Conservation (phyloP, 64 coral and sea anemone genomes). For the Stichodactyla mertensii region DNA sequence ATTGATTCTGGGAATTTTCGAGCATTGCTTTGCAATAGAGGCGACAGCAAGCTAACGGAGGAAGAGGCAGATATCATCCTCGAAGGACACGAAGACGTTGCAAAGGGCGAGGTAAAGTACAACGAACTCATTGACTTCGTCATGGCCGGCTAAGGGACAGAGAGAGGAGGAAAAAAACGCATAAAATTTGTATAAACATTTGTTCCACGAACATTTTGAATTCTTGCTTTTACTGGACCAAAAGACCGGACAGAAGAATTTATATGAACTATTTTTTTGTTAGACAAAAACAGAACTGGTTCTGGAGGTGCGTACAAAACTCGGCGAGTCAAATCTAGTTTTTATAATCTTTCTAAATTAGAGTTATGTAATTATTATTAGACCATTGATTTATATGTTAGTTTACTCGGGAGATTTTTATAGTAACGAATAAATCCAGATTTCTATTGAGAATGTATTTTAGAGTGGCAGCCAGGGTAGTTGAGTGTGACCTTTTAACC, state of each 20-base stretch:
- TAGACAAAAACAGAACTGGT: background rate
- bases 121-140: constrained; percentile 85
- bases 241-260: background rate
- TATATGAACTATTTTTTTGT: background rate
- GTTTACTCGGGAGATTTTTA: background rate
- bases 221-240: background rate
- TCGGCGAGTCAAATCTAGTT: background rate
- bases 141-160: constrained; percentile 34
- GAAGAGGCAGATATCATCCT: constrained; percentile 64
- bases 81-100: constrained; percentile 47
- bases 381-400: background rate
- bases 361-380: background rate
- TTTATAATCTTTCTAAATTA: background rate
- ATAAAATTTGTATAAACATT: background rate
- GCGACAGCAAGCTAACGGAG: constrained; percentile 60
- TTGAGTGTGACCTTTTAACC: background rate
- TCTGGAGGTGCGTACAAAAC: background rate
- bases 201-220: background rate
- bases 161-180: background rate
- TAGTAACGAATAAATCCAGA: background rate
- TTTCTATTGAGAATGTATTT: constrained; percentile 3
- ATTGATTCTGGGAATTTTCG: constrained; percentile 67
- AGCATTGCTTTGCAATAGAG: constrained; percentile 62
- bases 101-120: constrained; percentile 68
- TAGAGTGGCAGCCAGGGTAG: background rate